Percentiles rank a stretch among this genome's conserved stretches.
phyloP scores from a whole-genome alignment of 2,797 vertebrate species.

The Halcyon leucocephala region DNA sequence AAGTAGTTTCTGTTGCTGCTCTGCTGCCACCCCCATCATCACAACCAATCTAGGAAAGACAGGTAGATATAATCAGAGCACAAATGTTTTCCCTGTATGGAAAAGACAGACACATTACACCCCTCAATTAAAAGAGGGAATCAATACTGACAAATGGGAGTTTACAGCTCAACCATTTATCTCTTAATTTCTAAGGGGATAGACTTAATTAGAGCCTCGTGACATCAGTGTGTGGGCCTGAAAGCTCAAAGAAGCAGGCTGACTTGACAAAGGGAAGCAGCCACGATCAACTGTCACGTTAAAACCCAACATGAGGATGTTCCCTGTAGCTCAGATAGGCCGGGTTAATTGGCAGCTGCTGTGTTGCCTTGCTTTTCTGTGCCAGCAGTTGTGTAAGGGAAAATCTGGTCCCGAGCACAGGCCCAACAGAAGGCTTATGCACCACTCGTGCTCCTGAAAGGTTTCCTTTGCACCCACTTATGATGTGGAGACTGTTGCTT shows the following conservation, averaged over 20 bases:
- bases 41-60: conserved; percentile 61
- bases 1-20: conserved; percentile 62
- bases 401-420: not conserved
- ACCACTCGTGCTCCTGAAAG: not conserved
- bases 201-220: conserved; percentile 75
- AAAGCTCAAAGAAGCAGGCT: conserved; percentile 58
- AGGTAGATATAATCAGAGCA: conserved; percentile 73
- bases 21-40: conserved; percentile 40
- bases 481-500: not conserved
- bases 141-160: conserved; percentile 77
- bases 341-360: conserved; percentile 34
- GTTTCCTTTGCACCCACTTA: not conserved
- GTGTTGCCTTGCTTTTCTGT: not conserved
- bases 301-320: not conserved
- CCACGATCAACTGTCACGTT: not conserved
- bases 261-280: conserved; percentile 43
- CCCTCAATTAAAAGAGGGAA: conserved; percentile 79
- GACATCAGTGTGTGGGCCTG: conserved; percentile 71
- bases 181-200: conserved; percentile 72
- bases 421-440: not conserved
- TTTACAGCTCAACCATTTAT: conserved; percentile 74
- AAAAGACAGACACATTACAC: conserved; percentile 70
- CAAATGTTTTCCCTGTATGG: conserved; percentile 69
- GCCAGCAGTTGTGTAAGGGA: not conserved
- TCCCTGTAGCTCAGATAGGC: conserved; percentile 5